Evolutionary conservation across 1,140 invertebrate genomes (phyloP).

Genomic region (Coenobita brevimanus): DNA sequence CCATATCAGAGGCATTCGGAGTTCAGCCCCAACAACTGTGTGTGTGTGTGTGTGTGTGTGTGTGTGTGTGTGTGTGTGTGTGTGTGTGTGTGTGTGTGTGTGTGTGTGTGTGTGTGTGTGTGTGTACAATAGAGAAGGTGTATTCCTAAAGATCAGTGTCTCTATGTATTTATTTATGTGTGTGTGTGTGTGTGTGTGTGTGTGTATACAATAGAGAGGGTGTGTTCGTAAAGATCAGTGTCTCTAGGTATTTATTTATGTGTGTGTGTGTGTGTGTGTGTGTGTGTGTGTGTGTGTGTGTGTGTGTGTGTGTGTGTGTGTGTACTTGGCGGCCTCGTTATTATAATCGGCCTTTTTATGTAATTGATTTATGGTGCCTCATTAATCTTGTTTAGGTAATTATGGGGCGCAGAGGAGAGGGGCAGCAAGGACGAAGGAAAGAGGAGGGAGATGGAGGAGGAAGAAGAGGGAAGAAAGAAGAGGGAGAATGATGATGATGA

Average conservation of each 20-base stretch:
- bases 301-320: not conserved
- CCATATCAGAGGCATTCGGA: no score
- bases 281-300: not conserved
- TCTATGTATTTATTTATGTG: not conserved
- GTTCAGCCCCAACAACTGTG: no score
- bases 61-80: not conserved
- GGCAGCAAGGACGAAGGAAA: no score
- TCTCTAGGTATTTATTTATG: not conserved
- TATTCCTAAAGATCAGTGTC: no score
- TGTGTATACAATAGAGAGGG: no score
- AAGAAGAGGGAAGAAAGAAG: not conserved
- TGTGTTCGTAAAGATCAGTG: no score
- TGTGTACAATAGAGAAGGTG: no score
- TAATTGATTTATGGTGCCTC: no score
- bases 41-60: not conserved
- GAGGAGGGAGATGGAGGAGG: not conserved
- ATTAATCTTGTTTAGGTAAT: no score
- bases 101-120: not conserved
- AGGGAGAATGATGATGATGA: no score
- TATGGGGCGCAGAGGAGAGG: no score
- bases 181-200: not conserved
- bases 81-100: slow-evolving; percentile 15
- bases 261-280: slow-evolving; percentile 12
- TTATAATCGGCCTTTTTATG: not conserved
- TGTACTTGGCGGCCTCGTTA: not conserved